Evolutionary conservation across 2,113 vertebrate species (phyloP).

Genomic region (Eptatretus burgeri): DNA sequence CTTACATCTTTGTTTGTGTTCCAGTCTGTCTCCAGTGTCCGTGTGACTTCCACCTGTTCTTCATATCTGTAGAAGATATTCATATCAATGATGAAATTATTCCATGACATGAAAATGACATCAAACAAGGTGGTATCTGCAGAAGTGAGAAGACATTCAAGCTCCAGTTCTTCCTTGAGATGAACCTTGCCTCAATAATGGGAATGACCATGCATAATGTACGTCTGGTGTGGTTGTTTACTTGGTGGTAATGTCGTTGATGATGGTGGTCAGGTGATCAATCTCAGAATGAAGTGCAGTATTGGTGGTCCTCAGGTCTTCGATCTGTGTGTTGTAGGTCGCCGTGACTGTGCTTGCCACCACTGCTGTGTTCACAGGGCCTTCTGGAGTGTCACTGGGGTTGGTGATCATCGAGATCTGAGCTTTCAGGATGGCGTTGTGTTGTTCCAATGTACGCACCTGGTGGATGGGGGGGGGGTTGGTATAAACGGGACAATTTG

Average conservation of each 20-base stretch:
- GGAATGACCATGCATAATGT: no score
- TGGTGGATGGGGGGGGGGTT: neutral
- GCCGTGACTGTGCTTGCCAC: neutral
- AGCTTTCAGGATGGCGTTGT: conserved; percentile 5
- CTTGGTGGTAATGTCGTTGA: neutral
- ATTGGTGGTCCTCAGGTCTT: neutral
- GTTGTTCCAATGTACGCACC: neutral
- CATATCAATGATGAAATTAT: no score
- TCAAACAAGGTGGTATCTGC: no score
- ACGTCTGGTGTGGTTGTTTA: neutral
- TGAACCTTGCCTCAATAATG: no score
- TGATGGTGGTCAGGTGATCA: conserved; percentile 1
- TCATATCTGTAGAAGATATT: conserved; percentile 13
- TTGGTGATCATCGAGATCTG: conserved; percentile 1
- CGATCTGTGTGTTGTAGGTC: neutral
- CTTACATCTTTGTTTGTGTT: conserved; percentile 16
- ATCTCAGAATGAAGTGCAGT: neutral
- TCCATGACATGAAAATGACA: no score
- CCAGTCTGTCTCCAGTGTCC: conserved; percentile 16
- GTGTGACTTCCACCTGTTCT: conserved; percentile 14
- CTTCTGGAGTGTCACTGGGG: conserved; percentile 6
- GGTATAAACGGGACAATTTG: no score
- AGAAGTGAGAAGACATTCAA: no score
- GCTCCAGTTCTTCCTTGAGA: no score
- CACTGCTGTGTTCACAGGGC: conserved; percentile 3